These are phyloP conservation scores for Lasioglossum lativentre DNA, from an alignment of 2,888 invertebrate genomes.

Conservation along the genomic window DNA sequence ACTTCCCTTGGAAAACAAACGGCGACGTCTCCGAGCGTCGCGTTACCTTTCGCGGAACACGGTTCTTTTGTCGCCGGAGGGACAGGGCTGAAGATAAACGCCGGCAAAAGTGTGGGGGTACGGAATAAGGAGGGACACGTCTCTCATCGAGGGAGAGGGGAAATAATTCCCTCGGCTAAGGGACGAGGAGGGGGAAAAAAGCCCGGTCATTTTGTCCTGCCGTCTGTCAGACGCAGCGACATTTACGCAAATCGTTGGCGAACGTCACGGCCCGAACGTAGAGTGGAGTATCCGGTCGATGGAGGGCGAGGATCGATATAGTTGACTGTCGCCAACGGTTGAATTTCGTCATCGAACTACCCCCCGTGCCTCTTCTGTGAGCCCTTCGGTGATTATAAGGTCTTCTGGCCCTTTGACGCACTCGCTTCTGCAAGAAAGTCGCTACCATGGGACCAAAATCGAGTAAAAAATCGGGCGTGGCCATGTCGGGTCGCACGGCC, in stretches of 20 bases:
- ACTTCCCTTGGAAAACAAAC: neutral
- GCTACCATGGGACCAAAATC: no score
- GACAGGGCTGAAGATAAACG: neutral
- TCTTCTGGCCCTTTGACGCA: neutral
- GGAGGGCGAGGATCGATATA: conserved; percentile 23
- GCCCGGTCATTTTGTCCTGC: neutral
- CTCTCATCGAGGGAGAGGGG: neutral
- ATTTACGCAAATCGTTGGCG: conserved; percentile 14
- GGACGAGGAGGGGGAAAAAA: neutral
- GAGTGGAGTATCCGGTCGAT: conserved; percentile 18
- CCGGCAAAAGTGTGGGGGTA: neutral
- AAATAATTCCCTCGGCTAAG: neutral
- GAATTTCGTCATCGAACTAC: conserved; percentile 1
- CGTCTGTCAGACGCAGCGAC: conserved; percentile 27
- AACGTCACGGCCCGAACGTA: conserved; percentile 7
- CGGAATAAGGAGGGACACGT: neutral
- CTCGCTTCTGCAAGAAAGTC: neutral
- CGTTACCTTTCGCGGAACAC: neutral
- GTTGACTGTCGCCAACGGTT: neutral
- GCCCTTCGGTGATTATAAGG: neutral
- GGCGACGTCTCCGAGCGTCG: neutral
- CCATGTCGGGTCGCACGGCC: no score
- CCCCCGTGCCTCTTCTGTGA: neutral
- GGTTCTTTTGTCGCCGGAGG: neutral
- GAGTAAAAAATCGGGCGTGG: no score